Base-by-base conservation (phyloP, 2,113 vertebrate species). In the Delphinus delphis region DNA sequence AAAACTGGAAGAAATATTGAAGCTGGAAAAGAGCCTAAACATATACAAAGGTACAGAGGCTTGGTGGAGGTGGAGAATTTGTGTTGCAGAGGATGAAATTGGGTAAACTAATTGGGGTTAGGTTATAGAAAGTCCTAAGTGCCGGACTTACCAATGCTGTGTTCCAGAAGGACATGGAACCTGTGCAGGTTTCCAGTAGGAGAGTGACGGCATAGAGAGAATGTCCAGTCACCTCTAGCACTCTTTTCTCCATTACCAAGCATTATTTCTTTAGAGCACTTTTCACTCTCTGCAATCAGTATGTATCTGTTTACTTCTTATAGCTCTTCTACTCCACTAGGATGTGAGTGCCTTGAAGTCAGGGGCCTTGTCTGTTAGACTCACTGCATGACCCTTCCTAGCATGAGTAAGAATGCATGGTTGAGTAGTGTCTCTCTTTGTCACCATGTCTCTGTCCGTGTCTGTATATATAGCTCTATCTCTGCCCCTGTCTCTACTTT, bases 381-480 rank as follows among this genome's bases (percentile, higher is more conserved):
- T 81, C 60, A 1, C 41, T 14, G 36, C 38, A 1, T 13, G 44
- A 17, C 36, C 3, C 26, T 82, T 67, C 18, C 25, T 9, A 38
- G 68, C 31, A 28, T 71, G n/a, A 36, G 14, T n/a, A 55, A 60
- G 4, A 28, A 8, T 17, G n/a, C 68, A 36, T 63, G 50, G 11
- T 10, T 8, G 9, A 5, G 25, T 2, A 3, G 26, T 15, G 44
- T 36, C 11, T 41, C 62, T 55, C 38, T 20, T 18, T n/a, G 58
- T 9, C 0, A 2, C 25, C 47, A 3, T 9, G 0, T 65, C 26
- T 15, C 25, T n/a, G n/a, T 44, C 20, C 15, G 1, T 44, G 3
- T 21, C 68, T 6, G 10, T 26, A 26, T 36, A 7, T 41, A 8
- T 12, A 26, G 10, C 33, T 53, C 15, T 38, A 15, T 31, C 55